Conservation (phyloP, 2,888 invertebrate species). For the Agrenia bidenticulata region DNA sequence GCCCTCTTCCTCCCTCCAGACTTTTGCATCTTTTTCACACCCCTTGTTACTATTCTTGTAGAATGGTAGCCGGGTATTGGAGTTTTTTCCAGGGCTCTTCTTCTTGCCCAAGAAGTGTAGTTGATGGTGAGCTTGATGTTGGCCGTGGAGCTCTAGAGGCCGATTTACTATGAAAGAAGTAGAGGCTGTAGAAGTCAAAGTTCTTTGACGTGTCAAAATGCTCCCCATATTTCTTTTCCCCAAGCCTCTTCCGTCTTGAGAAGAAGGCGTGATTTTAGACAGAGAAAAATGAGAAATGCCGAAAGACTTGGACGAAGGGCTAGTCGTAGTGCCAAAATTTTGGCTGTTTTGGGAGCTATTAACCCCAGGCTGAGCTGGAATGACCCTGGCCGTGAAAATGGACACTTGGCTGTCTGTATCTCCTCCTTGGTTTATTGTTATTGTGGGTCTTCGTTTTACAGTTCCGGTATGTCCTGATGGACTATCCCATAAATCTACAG, state of each 20-base stretch:
- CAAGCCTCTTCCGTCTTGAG: constrained; percentile 28
- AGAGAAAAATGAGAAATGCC: constrained; percentile 13
- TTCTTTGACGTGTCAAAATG: constrained; percentile 43
- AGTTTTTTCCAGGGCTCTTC: no score
- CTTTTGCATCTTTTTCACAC: no score
- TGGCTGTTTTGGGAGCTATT: constrained; percentile 17
- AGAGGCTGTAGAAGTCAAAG: constrained; percentile 16
- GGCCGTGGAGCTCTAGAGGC: no score
- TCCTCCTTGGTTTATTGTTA: constrained; percentile 15
- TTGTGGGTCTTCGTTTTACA: constrained; percentile 25
- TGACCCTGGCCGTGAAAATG: constrained; percentile 3
- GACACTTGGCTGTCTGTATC: constrained; percentile 11
- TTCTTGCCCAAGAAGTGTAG: no score
- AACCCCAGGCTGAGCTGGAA: constrained; percentile 2
- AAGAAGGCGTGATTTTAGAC: constrained; percentile 13
- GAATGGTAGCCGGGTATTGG: no score
- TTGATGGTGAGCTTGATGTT: no score
- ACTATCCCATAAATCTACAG: constrained; percentile 46
- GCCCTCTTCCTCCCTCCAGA: no score
- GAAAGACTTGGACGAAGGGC: background rate
- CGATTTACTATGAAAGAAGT: constrained; percentile 2
- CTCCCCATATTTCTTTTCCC: constrained; percentile 44
- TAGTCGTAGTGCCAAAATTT: constrained; percentile 12
- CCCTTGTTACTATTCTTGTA: no score
- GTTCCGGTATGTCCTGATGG: constrained; percentile 37